A percentile compares a stretch with the other conserved stretches of the same genome.
Conservation (phyloP, 1,140 invertebrate genomes). For the Phenacoccus solenopsis region DNA sequence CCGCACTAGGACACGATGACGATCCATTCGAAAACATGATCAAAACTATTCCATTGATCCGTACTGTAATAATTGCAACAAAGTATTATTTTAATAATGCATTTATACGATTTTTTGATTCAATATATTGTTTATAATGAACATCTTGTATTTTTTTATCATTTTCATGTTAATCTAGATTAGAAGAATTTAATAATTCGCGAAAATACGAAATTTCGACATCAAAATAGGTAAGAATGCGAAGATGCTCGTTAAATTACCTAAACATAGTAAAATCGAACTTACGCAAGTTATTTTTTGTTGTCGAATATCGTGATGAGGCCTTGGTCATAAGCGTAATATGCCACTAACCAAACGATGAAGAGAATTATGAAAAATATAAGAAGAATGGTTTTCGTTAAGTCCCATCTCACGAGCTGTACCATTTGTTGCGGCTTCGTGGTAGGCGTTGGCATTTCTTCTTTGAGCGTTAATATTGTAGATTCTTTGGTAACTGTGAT, state of each 20-base stretch:
- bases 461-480: neutral
- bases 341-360: neutral
- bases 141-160: neutral
- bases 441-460: neutral
- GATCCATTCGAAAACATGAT: neutral
- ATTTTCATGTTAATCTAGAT: neutral
- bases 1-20: neutral
- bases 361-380: neutral
- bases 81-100: slow-evolving; percentile 16
- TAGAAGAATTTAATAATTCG: too few species aligned
- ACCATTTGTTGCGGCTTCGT: neutral
- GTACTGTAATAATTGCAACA: slow-evolving; percentile 7
- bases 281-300: neutral
- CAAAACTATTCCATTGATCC: neutral
- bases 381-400: neutral
- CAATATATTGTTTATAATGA: slow-evolving; percentile 12
- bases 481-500: neutral
- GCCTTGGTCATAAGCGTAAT: neutral
- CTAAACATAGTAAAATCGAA: too few species aligned
- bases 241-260: too few species aligned
- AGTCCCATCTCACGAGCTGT: neutral
- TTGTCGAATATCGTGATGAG: neutral
- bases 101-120: slow-evolving; percentile 10
- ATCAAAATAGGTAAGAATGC: too few species aligned
- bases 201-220: too few species aligned